Evolutionary conservation across 2,888 invertebrate genomes (phyloP), one percentile per base, ranked within the genome.

Genomic region (Autographa gamma): DNA sequence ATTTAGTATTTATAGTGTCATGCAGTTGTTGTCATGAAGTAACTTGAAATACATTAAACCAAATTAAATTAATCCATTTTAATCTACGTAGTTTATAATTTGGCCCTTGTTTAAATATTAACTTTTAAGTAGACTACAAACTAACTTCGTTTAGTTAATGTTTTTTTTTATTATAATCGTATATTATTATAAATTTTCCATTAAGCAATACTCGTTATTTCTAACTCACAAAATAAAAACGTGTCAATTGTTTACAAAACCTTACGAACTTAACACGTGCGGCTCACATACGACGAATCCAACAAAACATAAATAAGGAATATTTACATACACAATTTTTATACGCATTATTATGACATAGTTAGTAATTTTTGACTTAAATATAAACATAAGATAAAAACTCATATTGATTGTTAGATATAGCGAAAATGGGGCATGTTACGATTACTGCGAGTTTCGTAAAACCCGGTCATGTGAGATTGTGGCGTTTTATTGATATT

Each of bases 371-470:
- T 69, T 65, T 69, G 70, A 63, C 66, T 68, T 54, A 68, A 77
- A 65, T 74, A 65, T 70, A 82, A 74, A 80, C 62, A 80, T 8
- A 41, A 80, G 81, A 79, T 79, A 74, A 71, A 63, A 73, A 79
- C 71, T 66, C 74, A 52, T 79, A 82, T 79, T 73, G 80, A 79
- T 79, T 73, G 43, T 67, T 64, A 69, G 82, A 84, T 84, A 82
- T 62, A 52, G 62, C 66, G 63, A 66, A 82, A 74, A 63, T 82
- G 61, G 82, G 54, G 18, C 84, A 82, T 54, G 52, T 71, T 43
- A 65, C 32, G 65, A 77, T 80, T 66, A 60, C 48, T 4, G 48
- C 8, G 66, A 63, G 77, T 80, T 76, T 77, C 60, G 65, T 77
- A 73, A 80, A 80, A 77, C 81, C 63, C 81, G 77, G 77, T 80